phyloP scores from a whole-genome alignment of 2,797 vertebrate genomes.

The Heliangelus exortis region DNA sequence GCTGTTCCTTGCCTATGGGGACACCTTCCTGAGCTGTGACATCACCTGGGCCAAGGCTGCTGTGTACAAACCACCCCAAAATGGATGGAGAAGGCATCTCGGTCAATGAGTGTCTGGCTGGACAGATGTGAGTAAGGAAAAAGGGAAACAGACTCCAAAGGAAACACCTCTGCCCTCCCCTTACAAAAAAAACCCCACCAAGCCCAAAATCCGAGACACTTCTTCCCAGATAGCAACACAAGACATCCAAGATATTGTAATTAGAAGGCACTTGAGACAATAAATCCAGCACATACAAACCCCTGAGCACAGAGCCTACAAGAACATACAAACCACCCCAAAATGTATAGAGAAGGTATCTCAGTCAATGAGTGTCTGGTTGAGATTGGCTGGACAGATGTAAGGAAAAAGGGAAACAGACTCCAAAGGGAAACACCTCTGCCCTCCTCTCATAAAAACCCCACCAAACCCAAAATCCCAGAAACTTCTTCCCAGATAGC shows the following conservation, averaged over 20 bases:
- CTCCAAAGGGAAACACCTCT: not conserved
- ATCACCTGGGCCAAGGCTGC: not conserved
- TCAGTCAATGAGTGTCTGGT: accelerated
- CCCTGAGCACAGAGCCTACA: not conserved
- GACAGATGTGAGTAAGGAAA: not conserved
- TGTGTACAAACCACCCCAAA: not conserved
- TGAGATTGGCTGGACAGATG: accelerated
- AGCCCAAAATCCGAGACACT: not conserved
- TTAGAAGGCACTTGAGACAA: not conserved
- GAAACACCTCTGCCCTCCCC: accelerated
- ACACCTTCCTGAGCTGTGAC: not conserved
- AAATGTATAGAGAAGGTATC: not conserved
- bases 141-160: not conserved
- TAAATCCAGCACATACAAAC: not conserved
- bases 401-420: not conserved
- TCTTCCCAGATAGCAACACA: not conserved
- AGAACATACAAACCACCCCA: not conserved
- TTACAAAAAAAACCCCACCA: not conserved
- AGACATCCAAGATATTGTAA: not conserved
- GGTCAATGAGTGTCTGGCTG: accelerated
- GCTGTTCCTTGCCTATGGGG: not conserved
- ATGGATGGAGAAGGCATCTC: not conserved
- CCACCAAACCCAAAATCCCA: not conserved
- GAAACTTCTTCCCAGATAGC: not conserved
- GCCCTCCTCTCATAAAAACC: accelerated